A percentile compares a stretch with the other conserved stretches of the same genome.
These are phyloP conservation scores for Hypomecis atomaria DNA, from an alignment of 2,888 invertebrate species.

Conservation along the genomic window DNA sequence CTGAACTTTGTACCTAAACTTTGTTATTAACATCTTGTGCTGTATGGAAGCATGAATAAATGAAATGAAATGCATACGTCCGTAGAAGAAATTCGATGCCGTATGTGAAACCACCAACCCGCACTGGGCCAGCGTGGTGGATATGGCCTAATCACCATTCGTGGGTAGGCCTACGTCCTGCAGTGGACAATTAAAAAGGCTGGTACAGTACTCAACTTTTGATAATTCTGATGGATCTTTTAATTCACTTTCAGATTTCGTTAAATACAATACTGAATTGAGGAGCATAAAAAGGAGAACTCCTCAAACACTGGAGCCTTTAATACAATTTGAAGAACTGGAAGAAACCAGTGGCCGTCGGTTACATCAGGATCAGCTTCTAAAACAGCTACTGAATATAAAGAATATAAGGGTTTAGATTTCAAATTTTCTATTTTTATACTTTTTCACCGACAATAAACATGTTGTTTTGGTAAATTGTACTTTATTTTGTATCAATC, in stretches of 20 bases:
- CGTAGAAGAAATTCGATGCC: too few species aligned
- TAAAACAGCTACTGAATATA: slow-evolving; percentile 61
- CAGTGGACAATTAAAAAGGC: too few species aligned
- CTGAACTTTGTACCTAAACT: too few species aligned
- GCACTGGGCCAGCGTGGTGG: too few species aligned
- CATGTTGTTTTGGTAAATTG: slow-evolving; percentile 34
- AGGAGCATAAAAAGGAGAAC: slow-evolving; percentile 28
- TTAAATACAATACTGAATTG: slow-evolving; percentile 14
- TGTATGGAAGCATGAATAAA: too few species aligned
- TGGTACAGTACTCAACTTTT: neutral
- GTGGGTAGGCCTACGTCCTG: too few species aligned
- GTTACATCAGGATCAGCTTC: slow-evolving; percentile 53
- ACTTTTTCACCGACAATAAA: slow-evolving; percentile 26
- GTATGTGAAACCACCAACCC: too few species aligned
- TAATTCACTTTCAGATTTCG: slow-evolving; percentile 30
- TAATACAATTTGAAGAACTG: slow-evolving; percentile 51
- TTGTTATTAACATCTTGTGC: too few species aligned
- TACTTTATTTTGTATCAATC: slow-evolving; percentile 20
- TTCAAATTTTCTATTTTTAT: slow-evolving; percentile 22
- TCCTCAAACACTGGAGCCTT: slow-evolving; percentile 32
- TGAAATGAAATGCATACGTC: too few species aligned
- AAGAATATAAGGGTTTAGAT: slow-evolving; percentile 53
- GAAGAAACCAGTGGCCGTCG: slow-evolving; percentile 25
- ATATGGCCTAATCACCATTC: too few species aligned
- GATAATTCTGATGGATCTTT: neutral